These are phyloP conservation scores for Pelobates cultripes DNA, from an alignment of 2,797 vertebrate genomes.

Conservation along the genomic window DNA sequence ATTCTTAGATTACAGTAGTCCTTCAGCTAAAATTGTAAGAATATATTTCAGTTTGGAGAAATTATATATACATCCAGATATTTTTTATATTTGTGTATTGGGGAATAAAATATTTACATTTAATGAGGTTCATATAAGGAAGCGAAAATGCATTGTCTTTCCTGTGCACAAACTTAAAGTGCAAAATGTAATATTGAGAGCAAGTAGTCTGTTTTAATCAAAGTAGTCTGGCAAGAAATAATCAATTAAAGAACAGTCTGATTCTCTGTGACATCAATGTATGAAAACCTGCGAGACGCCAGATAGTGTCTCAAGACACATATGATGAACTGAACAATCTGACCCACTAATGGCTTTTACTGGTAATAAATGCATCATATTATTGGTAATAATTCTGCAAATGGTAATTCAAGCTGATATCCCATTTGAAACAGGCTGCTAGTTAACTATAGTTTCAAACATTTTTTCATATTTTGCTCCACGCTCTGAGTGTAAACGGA, in stretches of 20 bases:
- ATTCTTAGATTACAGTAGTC: too few species aligned
- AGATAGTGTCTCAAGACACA: slow-evolving; percentile 87
- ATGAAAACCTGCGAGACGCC: slow-evolving; percentile 86
- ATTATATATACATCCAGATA: slow-evolving; percentile 66
- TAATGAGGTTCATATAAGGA: slow-evolving; percentile 70
- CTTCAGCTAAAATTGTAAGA: background rate
- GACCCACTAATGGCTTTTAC: slow-evolving; percentile 87
- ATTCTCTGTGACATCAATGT: slow-evolving; percentile 84
- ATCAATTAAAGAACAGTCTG: slow-evolving; percentile 87
- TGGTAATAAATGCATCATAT: slow-evolving; percentile 86
- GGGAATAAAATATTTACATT: slow-evolving; percentile 67
- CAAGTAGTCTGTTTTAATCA: slow-evolving; percentile 83
- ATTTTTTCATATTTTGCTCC: slow-evolving; percentile 66
- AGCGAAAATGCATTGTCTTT: slow-evolving; percentile 73
- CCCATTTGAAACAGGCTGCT: slow-evolving; percentile 77
- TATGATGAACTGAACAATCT: slow-evolving; percentile 87
- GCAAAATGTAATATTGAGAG: slow-evolving; percentile 75
- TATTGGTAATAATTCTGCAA: slow-evolving; percentile 87
- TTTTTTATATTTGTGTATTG: slow-evolving; percentile 67
- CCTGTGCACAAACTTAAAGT: slow-evolving; percentile 67
- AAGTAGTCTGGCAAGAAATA: slow-evolving; percentile 84
- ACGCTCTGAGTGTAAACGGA: slow-evolving; percentile 63
- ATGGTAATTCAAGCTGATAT: slow-evolving; percentile 86
- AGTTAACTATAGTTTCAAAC: slow-evolving; percentile 80
- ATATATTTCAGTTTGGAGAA: slow-evolving; percentile 43